Evolutionary conservation across 2,797 vertebrate species (phyloP).

Genomic region (Macropodus opercularis): DNA sequence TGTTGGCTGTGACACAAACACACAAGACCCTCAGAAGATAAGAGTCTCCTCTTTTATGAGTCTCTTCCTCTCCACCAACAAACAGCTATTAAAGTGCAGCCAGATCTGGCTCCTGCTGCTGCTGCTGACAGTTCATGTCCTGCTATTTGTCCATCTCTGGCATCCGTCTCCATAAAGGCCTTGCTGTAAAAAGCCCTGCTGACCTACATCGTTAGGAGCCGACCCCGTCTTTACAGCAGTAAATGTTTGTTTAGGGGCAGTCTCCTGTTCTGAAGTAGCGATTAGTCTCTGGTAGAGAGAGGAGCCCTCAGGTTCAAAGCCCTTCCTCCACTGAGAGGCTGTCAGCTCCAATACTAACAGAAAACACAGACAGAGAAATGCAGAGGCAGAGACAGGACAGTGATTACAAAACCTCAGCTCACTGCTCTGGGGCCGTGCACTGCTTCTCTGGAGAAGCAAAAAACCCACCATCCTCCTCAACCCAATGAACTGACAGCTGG

Average conservation of each 20-base stretch:
- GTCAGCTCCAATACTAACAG: conserved; percentile 77
- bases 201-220: conserved; percentile 76
- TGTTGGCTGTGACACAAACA: conserved; percentile 61
- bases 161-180: conserved; percentile 82
- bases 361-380: conserved; percentile 66
- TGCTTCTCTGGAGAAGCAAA: conserved; percentile 44
- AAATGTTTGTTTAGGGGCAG: conserved; percentile 79
- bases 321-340: conserved; percentile 70
- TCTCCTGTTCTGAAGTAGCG: conserved; percentile 67
- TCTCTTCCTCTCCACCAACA: conserved; percentile 73
- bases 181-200: conserved; percentile 72
- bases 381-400: conserved; percentile 60
- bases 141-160: conserved; percentile 81
- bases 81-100: conserved; percentile 72
- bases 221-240: conserved; percentile 73
- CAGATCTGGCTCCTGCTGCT: conserved; percentile 76
- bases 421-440: conserved; percentile 43
- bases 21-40: conserved; percentile 55
- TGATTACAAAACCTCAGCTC: conserved; percentile 64
- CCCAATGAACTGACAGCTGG: conserved; percentile 55
- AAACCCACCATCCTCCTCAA: conserved; percentile 42
- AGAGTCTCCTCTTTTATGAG: conserved; percentile 77
- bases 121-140: conserved; percentile 79
- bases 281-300: conserved; percentile 76
- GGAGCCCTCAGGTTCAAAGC: conserved; percentile 76